These are phyloP conservation scores for Oreonectes daqikongensis DNA, from an alignment of 2,797 vertebrate genomes.

Conservation along the genomic window DNA sequence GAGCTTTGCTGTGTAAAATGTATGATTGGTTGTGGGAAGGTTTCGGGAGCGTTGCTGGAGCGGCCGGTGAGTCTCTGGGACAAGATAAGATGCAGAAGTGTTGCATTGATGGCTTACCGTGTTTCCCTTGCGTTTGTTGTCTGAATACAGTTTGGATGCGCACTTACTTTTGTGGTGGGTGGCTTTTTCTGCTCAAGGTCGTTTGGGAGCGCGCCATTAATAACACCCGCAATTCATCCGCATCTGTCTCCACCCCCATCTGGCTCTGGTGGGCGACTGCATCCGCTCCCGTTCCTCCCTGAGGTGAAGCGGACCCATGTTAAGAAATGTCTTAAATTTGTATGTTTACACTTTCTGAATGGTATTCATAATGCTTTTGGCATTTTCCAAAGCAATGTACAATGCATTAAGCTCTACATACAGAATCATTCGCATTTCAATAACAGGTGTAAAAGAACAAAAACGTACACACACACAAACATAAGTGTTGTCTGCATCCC, in stretches of 20 bases:
- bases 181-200: slow-evolving; percentile 78
- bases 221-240: slow-evolving; percentile 77
- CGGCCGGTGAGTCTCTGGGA: slow-evolving; percentile 57
- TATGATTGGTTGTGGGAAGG: slow-evolving; percentile 63
- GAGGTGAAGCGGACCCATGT: slow-evolving; percentile 59
- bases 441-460: background rate
- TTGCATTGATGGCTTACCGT: slow-evolving; percentile 65
- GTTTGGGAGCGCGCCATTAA: slow-evolving; percentile 80
- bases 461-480: background rate
- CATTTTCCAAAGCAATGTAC: background rate
- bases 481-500: slow-evolving; percentile 27
- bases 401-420: background rate
- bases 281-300: slow-evolving; percentile 72
- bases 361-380: too few species aligned
- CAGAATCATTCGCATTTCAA: background rate
- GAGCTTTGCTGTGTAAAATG: slow-evolving; percentile 58
- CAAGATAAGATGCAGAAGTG: slow-evolving; percentile 63
- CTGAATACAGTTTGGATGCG: slow-evolving; percentile 74
- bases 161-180: slow-evolving; percentile 54
- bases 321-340: slow-evolving; percentile 8
- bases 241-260: slow-evolving; percentile 71
- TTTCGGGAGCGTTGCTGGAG: slow-evolving; percentile 48
- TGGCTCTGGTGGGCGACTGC: slow-evolving; percentile 63
- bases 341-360: too few species aligned
- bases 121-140: slow-evolving; percentile 71